phyloP scores from a whole-genome alignment of 2,797 vertebrate species.

The Mionectes olivaceus region DNA sequence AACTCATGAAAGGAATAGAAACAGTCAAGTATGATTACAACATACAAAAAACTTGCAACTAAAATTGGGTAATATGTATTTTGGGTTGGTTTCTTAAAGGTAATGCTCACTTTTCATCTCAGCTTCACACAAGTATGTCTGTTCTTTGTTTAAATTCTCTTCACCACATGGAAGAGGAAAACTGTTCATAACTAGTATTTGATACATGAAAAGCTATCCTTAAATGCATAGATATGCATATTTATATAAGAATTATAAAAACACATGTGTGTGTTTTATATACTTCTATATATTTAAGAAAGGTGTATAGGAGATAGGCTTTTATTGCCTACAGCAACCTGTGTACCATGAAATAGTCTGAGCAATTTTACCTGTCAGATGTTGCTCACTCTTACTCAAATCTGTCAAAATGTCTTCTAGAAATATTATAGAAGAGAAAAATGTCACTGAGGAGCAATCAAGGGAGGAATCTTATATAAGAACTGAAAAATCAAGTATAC shows the following conservation, averaged over 20 bases:
- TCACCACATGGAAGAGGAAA: neutral
- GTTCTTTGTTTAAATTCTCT: neutral
- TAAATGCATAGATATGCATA: neutral
- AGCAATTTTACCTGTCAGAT: neutral
- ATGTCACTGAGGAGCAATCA: neutral
- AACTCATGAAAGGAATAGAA: neutral
- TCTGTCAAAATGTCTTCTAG: neutral
- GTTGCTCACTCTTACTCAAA: neutral
- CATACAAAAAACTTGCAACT: neutral
- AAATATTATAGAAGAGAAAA: neutral
- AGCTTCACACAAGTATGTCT: neutral
- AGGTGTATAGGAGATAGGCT: neutral
- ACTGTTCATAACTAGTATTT: neutral
- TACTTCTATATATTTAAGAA: neutral
- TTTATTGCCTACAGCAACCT: neutral
- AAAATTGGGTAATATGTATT: neutral
- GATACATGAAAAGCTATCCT: neutral
- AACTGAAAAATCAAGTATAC: neutral
- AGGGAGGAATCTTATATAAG: neutral
- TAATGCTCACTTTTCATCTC: neutral
- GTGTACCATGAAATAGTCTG: neutral
- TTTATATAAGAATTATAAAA: neutral
- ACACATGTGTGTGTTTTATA: fast-evolving
- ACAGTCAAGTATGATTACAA: neutral
- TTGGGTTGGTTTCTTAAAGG: neutral